A percentile compares a stretch with the other conserved stretches of the same genome.
These are phyloP conservation scores for Drosophila tanythrix DNA, from an alignment of 2,888 invertebrate genomes.

Conservation along the genomic window DNA sequence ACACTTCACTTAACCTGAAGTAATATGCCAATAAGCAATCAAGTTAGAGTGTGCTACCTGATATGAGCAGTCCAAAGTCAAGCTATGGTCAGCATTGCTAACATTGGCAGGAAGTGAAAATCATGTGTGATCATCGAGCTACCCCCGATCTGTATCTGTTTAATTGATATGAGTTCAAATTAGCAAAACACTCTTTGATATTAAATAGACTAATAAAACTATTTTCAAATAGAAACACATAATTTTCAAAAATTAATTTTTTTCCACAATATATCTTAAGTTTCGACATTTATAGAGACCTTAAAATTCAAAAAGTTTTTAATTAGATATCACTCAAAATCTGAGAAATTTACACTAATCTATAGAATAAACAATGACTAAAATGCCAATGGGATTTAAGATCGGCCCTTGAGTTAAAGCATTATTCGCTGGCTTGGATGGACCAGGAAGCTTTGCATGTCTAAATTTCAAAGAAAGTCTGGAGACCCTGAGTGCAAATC, in stretches of 20 bases:
- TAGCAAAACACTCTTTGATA: not conserved
- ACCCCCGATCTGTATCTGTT: not conserved
- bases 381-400: not conserved
- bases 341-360: not conserved
- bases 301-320: not conserved
- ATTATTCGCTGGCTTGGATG: not conserved
- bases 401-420: not conserved
- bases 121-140: not conserved
- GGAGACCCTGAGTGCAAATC: not conserved
- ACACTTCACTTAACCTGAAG: conserved; percentile 9
- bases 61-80: conserved; percentile 21
- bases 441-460: not conserved
- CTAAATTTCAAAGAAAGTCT: not conserved
- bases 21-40: conserved; percentile 18
- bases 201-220: not conserved
- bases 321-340: not conserved
- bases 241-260: not conserved
- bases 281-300: not conserved
- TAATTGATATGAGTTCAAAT: not conserved
- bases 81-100: not conserved
- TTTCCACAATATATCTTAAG: not conserved
- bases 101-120: not conserved
- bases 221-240: not conserved
- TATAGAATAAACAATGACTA: not conserved
- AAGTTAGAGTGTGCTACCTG: conserved; percentile 9